Evolutionary conservation across 2,113 vertebrate genomes (phyloP).

Genomic region (Amblyopsis rosae): DNA sequence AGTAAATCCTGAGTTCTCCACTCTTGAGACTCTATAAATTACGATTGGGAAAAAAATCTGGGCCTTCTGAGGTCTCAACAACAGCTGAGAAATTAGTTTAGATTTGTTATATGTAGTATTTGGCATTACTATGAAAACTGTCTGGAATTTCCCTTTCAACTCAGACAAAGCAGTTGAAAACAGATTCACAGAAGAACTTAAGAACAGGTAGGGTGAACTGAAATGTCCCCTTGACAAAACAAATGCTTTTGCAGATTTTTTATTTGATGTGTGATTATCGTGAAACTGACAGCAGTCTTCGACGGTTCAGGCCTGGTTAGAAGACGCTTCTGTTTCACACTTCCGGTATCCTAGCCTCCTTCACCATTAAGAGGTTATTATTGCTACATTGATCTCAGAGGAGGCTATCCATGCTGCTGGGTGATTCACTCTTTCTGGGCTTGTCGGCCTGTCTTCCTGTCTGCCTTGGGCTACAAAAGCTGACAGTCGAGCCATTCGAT

Average conservation of each 20-base stretch:
- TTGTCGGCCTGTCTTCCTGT: constrained; percentile 17
- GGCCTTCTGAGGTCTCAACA: no score
- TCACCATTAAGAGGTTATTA: constrained; percentile 31
- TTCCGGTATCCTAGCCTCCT: constrained; percentile 3
- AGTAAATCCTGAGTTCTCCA: no score
- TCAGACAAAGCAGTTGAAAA: constrained; percentile 42
- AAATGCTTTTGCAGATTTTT: background rate
- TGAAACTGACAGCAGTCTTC: background rate
- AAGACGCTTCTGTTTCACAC: background rate
- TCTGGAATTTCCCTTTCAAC: background rate
- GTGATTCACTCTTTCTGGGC: constrained; percentile 32
- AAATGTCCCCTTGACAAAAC: constrained; percentile 21
- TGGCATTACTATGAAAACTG: no score
- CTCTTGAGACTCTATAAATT: no score
- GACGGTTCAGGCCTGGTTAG: background rate
- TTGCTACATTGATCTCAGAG: constrained; percentile 9
- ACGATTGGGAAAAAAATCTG: no score
- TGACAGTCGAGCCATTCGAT: constrained; percentile 53
- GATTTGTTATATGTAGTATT: no score
- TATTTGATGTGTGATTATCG: background rate
- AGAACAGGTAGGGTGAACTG: constrained; percentile 24
- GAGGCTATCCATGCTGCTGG: constrained; percentile 34
- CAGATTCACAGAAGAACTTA: constrained; percentile 19
- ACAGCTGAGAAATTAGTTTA: no score
- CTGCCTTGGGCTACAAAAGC: constrained; percentile 51